phyloP scores from a whole-genome alignment of 2,113 vertebrate genomes.

The Clarias gariepinus region DNA sequence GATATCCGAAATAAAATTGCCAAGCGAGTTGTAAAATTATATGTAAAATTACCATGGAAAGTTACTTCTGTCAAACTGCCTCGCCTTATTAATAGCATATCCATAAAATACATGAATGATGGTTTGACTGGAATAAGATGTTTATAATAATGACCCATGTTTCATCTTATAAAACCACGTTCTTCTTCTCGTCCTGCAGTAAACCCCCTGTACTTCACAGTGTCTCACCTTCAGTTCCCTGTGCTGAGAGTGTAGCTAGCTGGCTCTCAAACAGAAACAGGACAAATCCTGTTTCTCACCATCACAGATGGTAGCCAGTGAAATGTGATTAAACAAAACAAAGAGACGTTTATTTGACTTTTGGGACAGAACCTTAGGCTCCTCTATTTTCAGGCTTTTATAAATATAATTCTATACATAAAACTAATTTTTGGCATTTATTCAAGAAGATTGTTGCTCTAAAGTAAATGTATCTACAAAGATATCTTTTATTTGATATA shows the following conservation, averaged over 20 bases:
- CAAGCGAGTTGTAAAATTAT: too few species aligned
- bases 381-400: neutral
- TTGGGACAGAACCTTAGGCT: neutral
- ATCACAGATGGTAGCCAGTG: neutral
- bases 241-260: neutral
- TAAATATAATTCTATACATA: too few species aligned
- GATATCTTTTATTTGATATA: too few species aligned
- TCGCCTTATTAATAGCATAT: neutral
- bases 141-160: neutral
- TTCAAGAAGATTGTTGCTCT: too few species aligned
- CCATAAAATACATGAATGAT: neutral
- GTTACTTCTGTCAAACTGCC: neutral
- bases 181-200: neutral
- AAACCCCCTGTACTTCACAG: neutral
- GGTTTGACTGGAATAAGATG: neutral
- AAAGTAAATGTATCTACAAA: too few species aligned
- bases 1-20: neutral
- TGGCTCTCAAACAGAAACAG: neutral
- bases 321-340: neutral
- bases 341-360: neutral
- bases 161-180: neutral
- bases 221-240: neutral
- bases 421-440: too few species aligned
- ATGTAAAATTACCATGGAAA: neutral
- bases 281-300: neutral